A percentile compares a stretch with the other conserved stretches of the same genome.
These are phyloP conservation scores for Mythimna vitellina DNA, from an alignment of 2,888 invertebrate genomes.

Conservation along the genomic window DNA sequence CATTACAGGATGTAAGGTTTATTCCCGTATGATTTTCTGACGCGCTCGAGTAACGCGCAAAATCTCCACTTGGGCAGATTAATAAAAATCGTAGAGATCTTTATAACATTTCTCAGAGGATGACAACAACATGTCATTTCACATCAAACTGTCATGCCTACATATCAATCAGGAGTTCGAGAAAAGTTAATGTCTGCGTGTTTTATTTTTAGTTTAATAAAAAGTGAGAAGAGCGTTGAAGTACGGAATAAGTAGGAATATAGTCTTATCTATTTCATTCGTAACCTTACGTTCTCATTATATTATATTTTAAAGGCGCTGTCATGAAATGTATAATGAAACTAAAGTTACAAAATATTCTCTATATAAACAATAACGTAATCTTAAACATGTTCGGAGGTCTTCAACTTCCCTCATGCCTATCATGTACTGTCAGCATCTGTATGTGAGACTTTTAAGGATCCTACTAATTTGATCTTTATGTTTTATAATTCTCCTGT, in stretches of 20 bases:
- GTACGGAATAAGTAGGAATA: no score
- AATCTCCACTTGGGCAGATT: not conserved
- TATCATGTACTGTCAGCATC: no score
- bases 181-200: not conserved
- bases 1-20: no score
- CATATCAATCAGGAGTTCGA: not conserved
- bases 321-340: not conserved
- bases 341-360: not conserved
- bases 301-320: not conserved
- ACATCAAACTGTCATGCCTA: not conserved
- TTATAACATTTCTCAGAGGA: not conserved
- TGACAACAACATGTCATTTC: not conserved
- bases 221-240: not conserved
- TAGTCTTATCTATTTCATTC: not conserved
- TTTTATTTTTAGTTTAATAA: not conserved
- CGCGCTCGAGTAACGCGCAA: no score
- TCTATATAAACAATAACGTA: not conserved
- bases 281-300: not conserved
- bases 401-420: not conserved
- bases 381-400: not conserved
- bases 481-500: conserved; percentile 16
- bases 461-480: not conserved
- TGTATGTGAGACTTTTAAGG: not conserved
- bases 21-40: no score
- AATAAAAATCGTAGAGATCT: not conserved